phyloP scores from a whole-genome alignment of 2,797 vertebrate genomes.

The Gymnopithys bicolor region DNA sequence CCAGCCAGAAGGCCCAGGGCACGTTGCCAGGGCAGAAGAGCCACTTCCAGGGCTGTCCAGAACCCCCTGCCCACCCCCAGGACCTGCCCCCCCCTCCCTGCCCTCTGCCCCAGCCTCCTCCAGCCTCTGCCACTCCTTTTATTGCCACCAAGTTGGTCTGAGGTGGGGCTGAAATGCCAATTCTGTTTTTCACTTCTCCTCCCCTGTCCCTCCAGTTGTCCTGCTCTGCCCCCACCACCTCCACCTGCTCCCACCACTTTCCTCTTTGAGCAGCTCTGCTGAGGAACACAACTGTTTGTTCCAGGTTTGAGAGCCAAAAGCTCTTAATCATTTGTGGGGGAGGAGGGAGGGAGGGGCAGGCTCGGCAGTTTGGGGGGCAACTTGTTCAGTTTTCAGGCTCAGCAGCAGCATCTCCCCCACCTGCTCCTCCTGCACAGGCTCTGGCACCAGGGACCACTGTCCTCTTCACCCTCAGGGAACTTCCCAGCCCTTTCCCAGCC shows the following conservation, averaged over 20 bases:
- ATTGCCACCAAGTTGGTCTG: not conserved
- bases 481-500: not conserved
- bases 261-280: conserved; percentile 33
- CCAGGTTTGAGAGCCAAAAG: not conserved
- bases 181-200: not conserved
- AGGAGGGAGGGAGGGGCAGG: not conserved
- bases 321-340: not conserved
- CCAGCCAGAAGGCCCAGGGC: no score
- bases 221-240: not conserved
- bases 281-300: not conserved
- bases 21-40: no score
- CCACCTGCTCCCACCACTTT: conserved; percentile 43
- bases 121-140: not conserved
- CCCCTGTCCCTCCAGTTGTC: not conserved
- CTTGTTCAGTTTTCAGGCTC: not conserved
- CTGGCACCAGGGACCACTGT: not conserved
- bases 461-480: no score
- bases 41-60: not conserved
- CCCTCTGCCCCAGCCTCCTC: not conserved
- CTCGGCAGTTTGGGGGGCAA: not conserved
- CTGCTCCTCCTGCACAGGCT: not conserved
- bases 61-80: not conserved
- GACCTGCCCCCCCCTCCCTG: not conserved
- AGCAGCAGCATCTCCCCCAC: not conserved
- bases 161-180: not conserved